phyloP scores from a whole-genome alignment of 2,113 vertebrate genomes.

The Petromus typicus region DNA sequence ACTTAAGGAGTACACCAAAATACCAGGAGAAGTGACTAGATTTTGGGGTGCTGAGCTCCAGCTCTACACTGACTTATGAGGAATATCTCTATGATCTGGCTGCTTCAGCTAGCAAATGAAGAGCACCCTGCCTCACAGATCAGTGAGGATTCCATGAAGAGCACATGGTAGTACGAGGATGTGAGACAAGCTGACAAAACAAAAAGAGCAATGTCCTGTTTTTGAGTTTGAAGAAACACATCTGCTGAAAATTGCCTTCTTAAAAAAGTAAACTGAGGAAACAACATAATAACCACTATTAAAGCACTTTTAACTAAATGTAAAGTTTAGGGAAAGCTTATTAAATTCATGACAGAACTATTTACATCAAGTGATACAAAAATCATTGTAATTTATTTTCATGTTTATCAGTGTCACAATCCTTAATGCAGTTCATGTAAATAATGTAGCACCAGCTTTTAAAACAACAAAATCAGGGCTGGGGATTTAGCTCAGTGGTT shows the following conservation, averaged over 20 bases:
- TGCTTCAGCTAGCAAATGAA: background rate
- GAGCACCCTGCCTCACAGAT: background rate
- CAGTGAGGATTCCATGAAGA: background rate
- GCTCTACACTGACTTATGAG: background rate
- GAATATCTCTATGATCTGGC: background rate
- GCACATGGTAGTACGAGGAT: background rate
- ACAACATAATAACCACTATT: background rate
- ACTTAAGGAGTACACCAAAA: background rate
- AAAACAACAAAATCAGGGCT: background rate
- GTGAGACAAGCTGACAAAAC: background rate
- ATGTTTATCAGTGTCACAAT: background rate
- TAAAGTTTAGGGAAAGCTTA: background rate
- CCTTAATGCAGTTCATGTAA: background rate
- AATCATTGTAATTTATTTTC: background rate
- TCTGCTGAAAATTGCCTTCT: background rate
- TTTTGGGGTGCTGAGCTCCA: background rate
- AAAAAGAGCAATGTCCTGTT: background rate
- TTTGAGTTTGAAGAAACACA: background rate
- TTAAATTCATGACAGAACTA: background rate
- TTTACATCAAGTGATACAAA: background rate
- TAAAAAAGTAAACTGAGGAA: background rate
- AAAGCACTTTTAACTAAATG: background rate
- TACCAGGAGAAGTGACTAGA: background rate
- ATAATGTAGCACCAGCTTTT: slow-evolving; percentile 6
- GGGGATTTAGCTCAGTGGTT: too few relatives aligned